Evolutionary conservation across 2,888 invertebrate species (phyloP).

Genomic region (Listrodromus nycthemerus): DNA sequence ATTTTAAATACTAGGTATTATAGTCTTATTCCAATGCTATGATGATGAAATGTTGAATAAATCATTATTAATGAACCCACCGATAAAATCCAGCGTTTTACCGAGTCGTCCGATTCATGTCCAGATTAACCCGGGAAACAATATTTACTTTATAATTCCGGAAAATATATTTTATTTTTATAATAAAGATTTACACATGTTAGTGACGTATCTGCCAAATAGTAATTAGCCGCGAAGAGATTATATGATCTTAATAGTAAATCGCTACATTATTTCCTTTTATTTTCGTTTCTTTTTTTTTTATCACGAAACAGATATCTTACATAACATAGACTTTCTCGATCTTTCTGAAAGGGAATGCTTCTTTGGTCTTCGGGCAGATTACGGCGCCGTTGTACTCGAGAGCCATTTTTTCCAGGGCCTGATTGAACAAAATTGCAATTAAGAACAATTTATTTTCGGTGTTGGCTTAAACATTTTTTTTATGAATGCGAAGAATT

Average conservation of each 20-base stretch:
- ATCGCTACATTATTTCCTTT: constrained; percentile 59
- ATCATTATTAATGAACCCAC: constrained; percentile 64
- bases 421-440: constrained; percentile 86
- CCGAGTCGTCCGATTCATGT: neutral
- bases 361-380: constrained; percentile 97
- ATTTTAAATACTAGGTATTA: constrained; percentile 50
- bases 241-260: constrained; percentile 54
- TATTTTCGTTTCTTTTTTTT: constrained; percentile 42
- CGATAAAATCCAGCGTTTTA: constrained; percentile 40
- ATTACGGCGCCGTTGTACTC: constrained; percentile 96
- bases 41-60: constrained; percentile 65
- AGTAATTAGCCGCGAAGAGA: constrained; percentile 54
- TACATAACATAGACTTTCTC: constrained; percentile 99
- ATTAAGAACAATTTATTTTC: constrained; percentile 20
- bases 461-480: neutral
- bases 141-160: constrained; percentile 35
- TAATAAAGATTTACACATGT: constrained; percentile 67
- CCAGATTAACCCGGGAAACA: neutral
- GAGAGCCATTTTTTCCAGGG: constrained; percentile 94
- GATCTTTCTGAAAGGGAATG: constrained; percentile 95
- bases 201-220: constrained; percentile 63
- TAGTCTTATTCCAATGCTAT: constrained; percentile 61
- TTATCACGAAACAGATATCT: constrained; percentile 75
- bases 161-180: constrained; percentile 71
- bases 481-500: constrained; percentile 6